Conservation (phyloP, 1,140 invertebrate species). For the Pogonognathellus flavescens region DNA sequence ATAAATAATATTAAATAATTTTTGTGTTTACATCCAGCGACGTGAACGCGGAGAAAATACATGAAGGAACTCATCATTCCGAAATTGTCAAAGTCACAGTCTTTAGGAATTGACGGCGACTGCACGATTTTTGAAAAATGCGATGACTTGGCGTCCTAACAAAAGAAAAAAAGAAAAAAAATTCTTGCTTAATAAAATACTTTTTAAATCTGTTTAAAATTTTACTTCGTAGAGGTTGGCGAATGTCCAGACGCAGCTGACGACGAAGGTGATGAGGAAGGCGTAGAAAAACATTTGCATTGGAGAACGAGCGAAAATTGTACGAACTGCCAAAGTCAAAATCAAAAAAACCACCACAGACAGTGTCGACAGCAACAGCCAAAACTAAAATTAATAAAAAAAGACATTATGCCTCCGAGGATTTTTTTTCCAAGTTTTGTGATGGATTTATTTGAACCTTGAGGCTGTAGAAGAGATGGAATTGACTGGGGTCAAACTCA, state of each 20-base stretch:
- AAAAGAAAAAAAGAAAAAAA: no score
- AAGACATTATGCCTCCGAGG: no score
- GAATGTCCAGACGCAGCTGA: slow-evolving; percentile 63
- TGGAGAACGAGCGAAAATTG: not conserved
- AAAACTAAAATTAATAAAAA: slow-evolving; percentile 38
- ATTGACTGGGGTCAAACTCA: slow-evolving; percentile 31
- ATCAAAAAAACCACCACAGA: slow-evolving; percentile 50
- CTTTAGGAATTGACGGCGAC: slow-evolving; percentile 50
- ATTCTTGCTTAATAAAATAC: no score
- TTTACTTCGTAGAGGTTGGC: slow-evolving; percentile 43
- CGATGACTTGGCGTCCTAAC: slow-evolving; percentile 51
- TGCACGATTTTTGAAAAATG: slow-evolving; percentile 56
- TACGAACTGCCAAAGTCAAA: slow-evolving; percentile 35
- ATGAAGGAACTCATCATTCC: not conserved
- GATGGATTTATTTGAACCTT: slow-evolving; percentile 4
- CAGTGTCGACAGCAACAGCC: slow-evolving; percentile 41
- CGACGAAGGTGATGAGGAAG: slow-evolving; percentile 53
- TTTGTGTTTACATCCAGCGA: slow-evolving; percentile 54
- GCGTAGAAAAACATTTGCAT: slow-evolving; percentile 53
- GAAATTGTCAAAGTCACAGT: slow-evolving; percentile 62
- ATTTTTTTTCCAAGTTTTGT: not conserved
- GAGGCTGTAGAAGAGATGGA: not conserved
- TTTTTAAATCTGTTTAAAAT: no score
- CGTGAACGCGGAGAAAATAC: slow-evolving; percentile 57
- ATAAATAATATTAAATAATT: not conserved